phyloP scores from a whole-genome alignment of 2,797 vertebrate species.

The Notoglanidium macrostoma region DNA sequence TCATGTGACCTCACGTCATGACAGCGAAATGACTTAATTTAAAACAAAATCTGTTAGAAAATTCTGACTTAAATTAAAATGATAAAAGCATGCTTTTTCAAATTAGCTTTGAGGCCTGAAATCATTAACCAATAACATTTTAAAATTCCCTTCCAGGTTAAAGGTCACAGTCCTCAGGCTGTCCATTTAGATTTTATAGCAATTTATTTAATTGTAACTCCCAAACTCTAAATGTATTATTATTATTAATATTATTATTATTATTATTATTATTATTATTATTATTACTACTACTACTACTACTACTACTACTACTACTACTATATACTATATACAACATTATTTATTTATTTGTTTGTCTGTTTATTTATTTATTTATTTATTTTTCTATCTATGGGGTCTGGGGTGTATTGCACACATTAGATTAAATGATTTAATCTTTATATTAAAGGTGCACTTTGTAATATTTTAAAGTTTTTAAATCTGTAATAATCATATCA shows the following conservation, averaged over 20 bases:
- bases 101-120: neutral
- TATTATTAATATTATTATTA: neutral
- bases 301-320: no score
- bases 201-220: neutral
- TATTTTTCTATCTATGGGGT: neutral
- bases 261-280: slow-evolving; percentile 3
- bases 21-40: neutral
- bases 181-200: neutral
- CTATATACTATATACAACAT: no score
- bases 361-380: neutral
- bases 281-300: neutral
- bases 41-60: neutral
- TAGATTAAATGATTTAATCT: neutral
- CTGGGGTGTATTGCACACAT: neutral
- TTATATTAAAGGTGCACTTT: neutral
- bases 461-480: neutral
- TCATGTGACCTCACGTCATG: neutral
- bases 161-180: neutral
- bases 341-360: neutral
- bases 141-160: neutral
- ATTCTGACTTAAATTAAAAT: neutral
- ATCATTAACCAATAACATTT: neutral
- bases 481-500: neutral
- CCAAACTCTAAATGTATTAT: neutral
- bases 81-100: neutral